Evolutionary conservation across 1,140 invertebrate genomes (phyloP), one percentile per base, ranked within the genome.

Genomic region (Heterodera carotae): DNA sequence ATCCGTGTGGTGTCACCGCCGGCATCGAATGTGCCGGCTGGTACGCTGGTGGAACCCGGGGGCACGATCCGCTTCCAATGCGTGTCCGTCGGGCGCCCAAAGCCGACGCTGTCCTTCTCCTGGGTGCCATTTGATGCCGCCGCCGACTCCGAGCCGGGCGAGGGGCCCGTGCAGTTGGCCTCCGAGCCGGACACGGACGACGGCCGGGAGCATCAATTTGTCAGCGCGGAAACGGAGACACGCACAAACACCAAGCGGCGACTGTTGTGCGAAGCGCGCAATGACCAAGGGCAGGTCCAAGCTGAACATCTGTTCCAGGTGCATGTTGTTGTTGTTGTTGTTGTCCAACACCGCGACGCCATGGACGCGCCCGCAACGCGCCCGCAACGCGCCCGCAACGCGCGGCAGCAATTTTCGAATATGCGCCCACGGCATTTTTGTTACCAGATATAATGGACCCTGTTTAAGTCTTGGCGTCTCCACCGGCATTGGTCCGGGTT

Each of bases 21-120:
- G 18, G 70, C 81, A 22, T 59, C 56, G 3, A 68, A 67, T 68
- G 76, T 66, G n/a, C 75, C 56, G 43, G 79, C 31, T 34, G 85
- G 84, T 36, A 85, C 84, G 1, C 60, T 84, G 29, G 84, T 87
- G 12, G 83, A 86, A 29, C 85, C 85, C 12, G 69, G 69, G 25
- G 84, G 87, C 71, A 74, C 75, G 25, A 87, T 87, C 72, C 76
- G 80, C 29, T 87, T 87, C 80, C 81, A 82, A 69, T 87, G 85
- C 76, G 69, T 88, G 31, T 76, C 82, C 15, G 86, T 86, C 22
- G 85, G 85, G 12, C 81, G 85, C 43, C 85, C 85, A 22, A 78
- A 71, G 33, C 85, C 85, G 15, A 56, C 76, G 70, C 80, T 88
- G n/a, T 88, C 83, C 27, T 87, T 85, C 69, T 84, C 82, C 12